A percentile compares a stretch with the other conserved stretches of the same genome.
phyloP scores from a whole-genome alignment of 2,888 invertebrate genomes.

The Drosophila trichaetosa region DNA sequence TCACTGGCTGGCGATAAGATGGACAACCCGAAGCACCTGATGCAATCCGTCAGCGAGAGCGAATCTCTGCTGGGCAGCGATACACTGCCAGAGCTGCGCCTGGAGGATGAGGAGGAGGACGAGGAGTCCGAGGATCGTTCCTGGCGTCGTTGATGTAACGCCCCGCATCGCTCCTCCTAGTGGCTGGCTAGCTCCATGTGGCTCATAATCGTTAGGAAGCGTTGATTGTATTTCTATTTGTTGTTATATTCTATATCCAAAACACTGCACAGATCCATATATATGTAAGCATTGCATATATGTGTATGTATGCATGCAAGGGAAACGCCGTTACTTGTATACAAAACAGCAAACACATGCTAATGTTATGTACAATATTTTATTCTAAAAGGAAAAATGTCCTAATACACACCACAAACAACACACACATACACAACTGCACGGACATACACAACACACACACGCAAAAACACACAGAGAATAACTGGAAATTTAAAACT shows the following conservation, averaged over 20 bases:
- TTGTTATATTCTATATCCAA: conserved; percentile 73
- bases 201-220: conserved; percentile 60
- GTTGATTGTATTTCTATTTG: conserved; percentile 64
- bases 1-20: conserved; percentile 32
- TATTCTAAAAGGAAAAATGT: conserved; percentile 34
- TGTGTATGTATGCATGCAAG: conserved; percentile 29
- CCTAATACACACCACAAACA: conserved; percentile 21
- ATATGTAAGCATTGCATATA: neutral
- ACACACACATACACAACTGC: conserved; percentile 4
- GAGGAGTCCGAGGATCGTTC: conserved; percentile 94
- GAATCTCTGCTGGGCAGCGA: conserved; percentile 81
- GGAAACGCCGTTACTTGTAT: conserved; percentile 41
- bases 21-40: conserved; percentile 66
- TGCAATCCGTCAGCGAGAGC: conserved; percentile 75
- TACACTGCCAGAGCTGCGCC: conserved; percentile 88
- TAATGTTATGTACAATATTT: conserved; percentile 57
- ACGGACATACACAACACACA: neutral
- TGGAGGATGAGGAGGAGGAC: conserved; percentile 94
- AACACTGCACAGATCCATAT: conserved; percentile 27
- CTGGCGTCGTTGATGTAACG: conserved; percentile 92
- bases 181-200: conserved; percentile 46
- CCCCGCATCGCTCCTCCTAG: conserved; percentile 54
- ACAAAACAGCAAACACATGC: conserved; percentile 27
- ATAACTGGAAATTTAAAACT: conserved; percentile 40
- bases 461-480: conserved; percentile 3